phyloP scores from a whole-genome alignment of 2,888 invertebrate species.

The Ennomos fuscantarius region DNA sequence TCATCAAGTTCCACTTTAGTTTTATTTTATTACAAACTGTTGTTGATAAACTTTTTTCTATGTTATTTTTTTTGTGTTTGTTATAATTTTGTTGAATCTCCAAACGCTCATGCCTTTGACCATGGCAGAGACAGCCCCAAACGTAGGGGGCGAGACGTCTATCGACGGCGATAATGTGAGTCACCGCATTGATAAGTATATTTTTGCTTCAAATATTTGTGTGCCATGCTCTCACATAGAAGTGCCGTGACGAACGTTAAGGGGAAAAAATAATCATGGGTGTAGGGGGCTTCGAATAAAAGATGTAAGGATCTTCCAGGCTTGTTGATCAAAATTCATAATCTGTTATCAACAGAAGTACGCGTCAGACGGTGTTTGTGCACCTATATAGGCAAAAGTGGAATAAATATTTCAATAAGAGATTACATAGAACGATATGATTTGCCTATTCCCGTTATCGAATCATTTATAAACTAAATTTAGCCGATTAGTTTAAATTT shows the following conservation, averaged over 20 bases:
- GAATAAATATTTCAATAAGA: too few species aligned
- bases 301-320: background rate
- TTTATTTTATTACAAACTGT: too few species aligned
- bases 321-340: constrained; percentile 1
- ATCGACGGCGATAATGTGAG: constrained; percentile 57
- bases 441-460: too few species aligned
- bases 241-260: constrained; percentile 36
- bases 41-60: too few species aligned
- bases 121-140: constrained; percentile 49
- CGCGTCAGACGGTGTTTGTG: too few species aligned
- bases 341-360: background rate
- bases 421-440: too few species aligned
- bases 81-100: background rate
- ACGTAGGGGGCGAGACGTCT: constrained; percentile 54
- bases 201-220: constrained; percentile 44
- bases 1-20: too few species aligned
- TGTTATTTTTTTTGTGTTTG: background rate
- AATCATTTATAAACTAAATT: too few species aligned
- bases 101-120: constrained; percentile 38
- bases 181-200: constrained; percentile 67
- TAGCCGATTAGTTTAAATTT: too few species aligned
- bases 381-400: too few species aligned
- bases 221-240: constrained; percentile 39
- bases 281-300: constrained; percentile 6
- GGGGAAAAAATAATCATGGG: constrained; percentile 16